Evolutionary conservation across 2,113 vertebrate genomes (phyloP).

Genomic region (Myotis brandtii): DNA sequence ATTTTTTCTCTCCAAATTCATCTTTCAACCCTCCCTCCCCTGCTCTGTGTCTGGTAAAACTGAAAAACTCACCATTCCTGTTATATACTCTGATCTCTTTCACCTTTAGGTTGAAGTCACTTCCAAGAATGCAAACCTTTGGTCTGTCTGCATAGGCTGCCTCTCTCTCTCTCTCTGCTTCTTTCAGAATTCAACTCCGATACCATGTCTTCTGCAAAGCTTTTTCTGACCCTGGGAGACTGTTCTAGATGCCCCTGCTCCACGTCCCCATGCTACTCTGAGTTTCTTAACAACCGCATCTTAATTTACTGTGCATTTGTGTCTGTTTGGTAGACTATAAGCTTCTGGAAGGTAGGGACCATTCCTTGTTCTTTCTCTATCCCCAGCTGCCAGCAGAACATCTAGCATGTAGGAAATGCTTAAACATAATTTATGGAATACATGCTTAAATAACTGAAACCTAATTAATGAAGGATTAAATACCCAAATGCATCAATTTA

Average conservation of each 20-base stretch:
- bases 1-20: background rate
- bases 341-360: background rate
- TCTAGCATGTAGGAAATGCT: background rate
- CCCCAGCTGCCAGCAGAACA: too few species aligned
- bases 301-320: background rate
- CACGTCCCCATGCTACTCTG: background rate
- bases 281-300: background rate
- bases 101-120: background rate
- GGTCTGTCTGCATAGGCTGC: background rate
- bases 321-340: background rate
- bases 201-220: fast-evolving
- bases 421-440: background rate
- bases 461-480: background rate
- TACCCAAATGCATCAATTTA: background rate
- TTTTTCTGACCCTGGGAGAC: background rate
- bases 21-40: background rate
- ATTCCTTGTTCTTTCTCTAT: background rate
- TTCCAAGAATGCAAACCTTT: too few species aligned
- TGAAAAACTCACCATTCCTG: background rate
- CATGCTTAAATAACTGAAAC: background rate
- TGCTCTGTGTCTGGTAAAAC: background rate
- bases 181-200: background rate
- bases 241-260: fast-evolving
- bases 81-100: too few species aligned
- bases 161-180: background rate